These are phyloP conservation scores for Argyresthia albistria DNA, from an alignment of 2,888 invertebrate genomes.

Conservation along the genomic window DNA sequence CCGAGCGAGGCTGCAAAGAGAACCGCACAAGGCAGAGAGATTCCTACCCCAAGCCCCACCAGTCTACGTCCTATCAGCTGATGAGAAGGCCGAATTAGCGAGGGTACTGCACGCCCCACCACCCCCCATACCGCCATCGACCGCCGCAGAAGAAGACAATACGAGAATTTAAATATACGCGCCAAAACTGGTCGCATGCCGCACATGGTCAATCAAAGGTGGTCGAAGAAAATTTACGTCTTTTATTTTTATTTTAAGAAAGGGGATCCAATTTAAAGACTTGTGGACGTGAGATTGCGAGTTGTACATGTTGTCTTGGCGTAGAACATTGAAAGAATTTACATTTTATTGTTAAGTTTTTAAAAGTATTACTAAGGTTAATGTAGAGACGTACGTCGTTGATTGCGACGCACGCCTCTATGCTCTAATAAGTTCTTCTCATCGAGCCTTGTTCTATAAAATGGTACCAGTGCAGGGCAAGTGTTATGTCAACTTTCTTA, in stretches of 20 bases:
- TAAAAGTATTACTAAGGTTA: conserved; percentile 13
- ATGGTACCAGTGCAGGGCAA: background rate
- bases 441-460: conserved; percentile 39
- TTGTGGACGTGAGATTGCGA: too few species aligned
- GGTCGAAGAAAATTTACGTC: too few species aligned
- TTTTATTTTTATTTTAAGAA: background rate
- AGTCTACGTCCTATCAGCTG: conserved; percentile 78
- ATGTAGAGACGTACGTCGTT: conserved; percentile 34
- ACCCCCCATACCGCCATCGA: conserved; percentile 32
- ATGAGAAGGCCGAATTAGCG: conserved; percentile 73
- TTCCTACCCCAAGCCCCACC: conserved; percentile 77
- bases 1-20: conserved; percentile 67
- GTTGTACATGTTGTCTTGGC: too few species aligned
- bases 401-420: conserved; percentile 38
- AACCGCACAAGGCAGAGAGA: conserved; percentile 67
- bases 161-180: conserved; percentile 32
- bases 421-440: conserved; percentile 50
- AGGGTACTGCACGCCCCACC: conserved; percentile 51
- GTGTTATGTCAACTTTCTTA: too few species aligned
- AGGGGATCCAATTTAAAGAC: background rate
- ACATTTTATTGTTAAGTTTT: background rate
- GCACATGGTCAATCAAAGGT: background rate
- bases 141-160: conserved; percentile 25
- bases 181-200: background rate
- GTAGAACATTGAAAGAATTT: background rate